Evolutionary conservation across 2,888 invertebrate genomes (phyloP), one percentile per base, ranked within the genome.

Genomic region (Nemotelus nigrinus): DNA sequence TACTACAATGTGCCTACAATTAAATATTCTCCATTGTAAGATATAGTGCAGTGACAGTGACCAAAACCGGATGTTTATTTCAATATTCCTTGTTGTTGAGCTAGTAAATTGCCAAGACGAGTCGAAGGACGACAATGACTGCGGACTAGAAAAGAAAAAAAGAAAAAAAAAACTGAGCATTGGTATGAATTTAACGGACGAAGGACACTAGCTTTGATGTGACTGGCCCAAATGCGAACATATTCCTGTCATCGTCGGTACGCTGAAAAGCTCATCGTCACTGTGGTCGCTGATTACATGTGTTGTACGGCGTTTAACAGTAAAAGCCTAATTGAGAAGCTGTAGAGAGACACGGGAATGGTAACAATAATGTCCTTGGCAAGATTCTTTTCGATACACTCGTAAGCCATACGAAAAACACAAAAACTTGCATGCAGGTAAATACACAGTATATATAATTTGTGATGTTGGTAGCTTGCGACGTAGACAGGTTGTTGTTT

Each of bases 21-120:
- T 25, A 25, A 25, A 25, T 25, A 25, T 25, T 25, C 25, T 25
- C 25, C 25, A 25, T 25, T 25, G 25, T 25, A 25, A 25, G 25
- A 25, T 25, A 25, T 25, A 25, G 25, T 25, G 25, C 25, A 25
- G 25, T 25, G 41, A 39, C 60, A 7, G 41, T 25, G 41, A 60
- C 7, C 60, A 60, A 60, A 41, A 41, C 7, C 41, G 25, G 60
- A 55, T 70, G 53, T 53, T 55, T 2, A 55, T 70, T 50, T 55
- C 55, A 70, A 10, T 6, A 8, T 53, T 53, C 8, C 55, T 70
- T 70, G 50, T 55, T 70, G 70, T 70, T 70, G 65, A 70, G 70
- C 53, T 50, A 8, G 39, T 41, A 70, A 70, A 70, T 70, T 41
- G 55, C 55, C 70, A 70, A 70, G 70, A 70, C 53, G 48, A 10